Base-by-base conservation (phyloP, 2,113 vertebrate genomes). In the Corythaeola cristata region DNA sequence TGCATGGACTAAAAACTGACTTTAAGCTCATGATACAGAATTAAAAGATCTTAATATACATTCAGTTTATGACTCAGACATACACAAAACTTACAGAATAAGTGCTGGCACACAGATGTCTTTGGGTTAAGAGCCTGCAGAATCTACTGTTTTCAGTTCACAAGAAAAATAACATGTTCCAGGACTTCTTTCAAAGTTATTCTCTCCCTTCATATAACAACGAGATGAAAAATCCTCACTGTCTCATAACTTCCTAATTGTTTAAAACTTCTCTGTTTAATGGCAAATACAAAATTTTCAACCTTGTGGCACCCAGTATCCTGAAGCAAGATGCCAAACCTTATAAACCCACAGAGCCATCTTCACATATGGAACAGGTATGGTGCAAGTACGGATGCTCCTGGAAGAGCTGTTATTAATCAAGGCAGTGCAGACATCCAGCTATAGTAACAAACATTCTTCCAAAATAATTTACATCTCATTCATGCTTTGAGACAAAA, bases 131-230 rank as follows among this genome's bases (percentile, higher is more conserved):
- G 33, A 77, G 9, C 19, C 33, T 85, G 11, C 14, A 77, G 35
- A 84, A 67, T 32, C 15, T 41, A 14, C n/a, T 8, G 1, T 0
- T 12, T 91, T 59, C 1, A 0, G 12, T 63, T 64, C 62, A 71
- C 45, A 19, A 28, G 35, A 37, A 23, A 50, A 32, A 11, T 1
- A 58, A 24, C 11, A 5, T 28, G 3, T 81, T 60, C 32, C 33
- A 55, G 27, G 55, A 66, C 30, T 88, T 59, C 10, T 26, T 66
- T 74, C 20, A 45, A 67, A 64, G 30, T 90, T 56, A 50, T 50
- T 68, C 15, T 56, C 32, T 67, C 37, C 12, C 27, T 86, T 88
- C 32, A 58, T 1, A 3, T 28, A 74, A 27, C 4, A 88, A 22
- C 8, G 10, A 88, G 11, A 28, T 50, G 35, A 71, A 89, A 89